Conservation (phyloP, 2,797 vertebrate species). For the Myotis vivesi region DNA sequence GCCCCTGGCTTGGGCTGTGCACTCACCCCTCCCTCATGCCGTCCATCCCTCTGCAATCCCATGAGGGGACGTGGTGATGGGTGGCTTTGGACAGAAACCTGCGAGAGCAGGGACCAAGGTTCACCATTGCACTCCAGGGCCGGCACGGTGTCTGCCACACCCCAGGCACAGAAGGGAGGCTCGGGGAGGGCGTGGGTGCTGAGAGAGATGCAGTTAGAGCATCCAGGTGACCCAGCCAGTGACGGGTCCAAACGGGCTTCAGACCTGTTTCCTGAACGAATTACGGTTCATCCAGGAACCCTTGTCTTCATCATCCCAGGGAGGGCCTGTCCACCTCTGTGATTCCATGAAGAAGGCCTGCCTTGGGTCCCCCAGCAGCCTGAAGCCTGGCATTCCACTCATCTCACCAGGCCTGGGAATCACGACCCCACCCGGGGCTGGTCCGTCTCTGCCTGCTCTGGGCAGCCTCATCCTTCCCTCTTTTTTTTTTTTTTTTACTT, state of each 20-base stretch:
- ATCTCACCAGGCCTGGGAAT: neutral
- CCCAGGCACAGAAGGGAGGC: neutral
- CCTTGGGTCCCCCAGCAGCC: no score
- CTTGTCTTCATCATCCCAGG: neutral
- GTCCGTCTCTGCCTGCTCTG: neutral
- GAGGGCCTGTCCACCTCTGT: neutral
- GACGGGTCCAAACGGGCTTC: rapidly evolving
- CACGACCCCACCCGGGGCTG: rapidly evolving
- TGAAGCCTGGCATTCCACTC: neutral
- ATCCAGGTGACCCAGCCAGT: neutral
- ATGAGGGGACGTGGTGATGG: rapidly evolving
- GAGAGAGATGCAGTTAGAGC: rapidly evolving
- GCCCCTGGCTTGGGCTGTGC: neutral
- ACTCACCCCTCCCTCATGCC: neutral
- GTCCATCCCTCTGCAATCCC: no score
- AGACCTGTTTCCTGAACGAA: neutral
- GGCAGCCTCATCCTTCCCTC: neutral
- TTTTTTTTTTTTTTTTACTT: no score
- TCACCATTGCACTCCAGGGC: no score
- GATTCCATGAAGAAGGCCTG: neutral
- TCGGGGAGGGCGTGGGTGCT: no score
- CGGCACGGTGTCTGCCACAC: neutral
- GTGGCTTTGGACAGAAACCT: neutral
- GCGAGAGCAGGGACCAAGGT: neutral
- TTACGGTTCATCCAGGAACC: no score